Percentiles rank a stretch among this genome's conserved stretches.
These are phyloP conservation scores for Panonychus citri DNA, from an alignment of 1,140 invertebrate genomes.

Conservation along the genomic window DNA sequence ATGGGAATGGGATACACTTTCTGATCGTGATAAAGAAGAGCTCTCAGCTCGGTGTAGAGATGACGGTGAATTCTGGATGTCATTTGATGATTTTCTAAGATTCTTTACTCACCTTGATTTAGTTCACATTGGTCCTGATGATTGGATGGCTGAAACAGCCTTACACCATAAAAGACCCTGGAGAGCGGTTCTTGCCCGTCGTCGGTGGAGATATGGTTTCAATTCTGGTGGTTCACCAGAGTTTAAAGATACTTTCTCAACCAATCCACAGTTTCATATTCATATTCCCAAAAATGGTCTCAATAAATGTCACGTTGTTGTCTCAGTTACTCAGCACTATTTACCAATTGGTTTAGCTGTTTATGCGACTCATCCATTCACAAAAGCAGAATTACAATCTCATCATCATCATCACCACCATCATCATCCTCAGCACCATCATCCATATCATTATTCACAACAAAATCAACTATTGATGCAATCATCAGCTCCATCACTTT, in stretches of 20 bases:
- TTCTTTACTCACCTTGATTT: constrained; percentile 61
- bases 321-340: constrained; percentile 45
- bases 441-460: background rate
- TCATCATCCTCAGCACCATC: background rate
- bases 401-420: background rate
- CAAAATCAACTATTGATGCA: background rate
- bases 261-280: constrained; percentile 68
- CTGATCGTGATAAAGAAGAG: constrained; percentile 42
- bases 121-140: constrained; percentile 63
- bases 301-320: constrained; percentile 43
- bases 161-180: constrained; percentile 50
- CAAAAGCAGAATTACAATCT: constrained; percentile 6
- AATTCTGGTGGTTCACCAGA: constrained; percentile 74
- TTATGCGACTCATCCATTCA: constrained; percentile 7
- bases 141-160: constrained; percentile 53
- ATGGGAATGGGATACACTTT: constrained; percentile 48
- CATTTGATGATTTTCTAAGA: constrained; percentile 55
- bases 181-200: constrained; percentile 27
- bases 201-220: constrained; percentile 53
- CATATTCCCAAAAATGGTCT: constrained; percentile 31
- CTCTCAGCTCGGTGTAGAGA: constrained; percentile 25
- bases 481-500: background rate
- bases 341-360: constrained; percentile 19
- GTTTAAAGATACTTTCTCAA: constrained; percentile 70
- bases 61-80: constrained; percentile 67